A percentile compares a stretch with the other conserved stretches of the same genome.
Conservation (phyloP, 1,140 invertebrate species). For the Anagrus nilaparvatae region DNA sequence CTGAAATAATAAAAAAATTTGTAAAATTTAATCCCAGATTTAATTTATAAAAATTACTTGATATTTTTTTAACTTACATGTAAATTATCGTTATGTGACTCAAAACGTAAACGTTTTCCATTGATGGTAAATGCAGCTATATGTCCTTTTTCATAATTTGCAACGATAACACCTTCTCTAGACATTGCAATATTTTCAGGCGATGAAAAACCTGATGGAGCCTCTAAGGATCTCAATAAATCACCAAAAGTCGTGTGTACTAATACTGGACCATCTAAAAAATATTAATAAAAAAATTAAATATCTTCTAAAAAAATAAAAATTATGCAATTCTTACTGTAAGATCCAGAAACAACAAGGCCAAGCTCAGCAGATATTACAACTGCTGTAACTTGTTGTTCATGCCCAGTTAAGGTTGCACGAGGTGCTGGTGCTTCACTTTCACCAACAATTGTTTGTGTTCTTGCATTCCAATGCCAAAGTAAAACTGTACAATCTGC, state of each 20-base stretch:
- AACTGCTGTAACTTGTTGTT: constrained; percentile 87
- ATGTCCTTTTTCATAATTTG: constrained; percentile 84
- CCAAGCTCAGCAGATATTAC: constrained; percentile 96
- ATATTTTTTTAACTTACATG: constrained; percentile 72
- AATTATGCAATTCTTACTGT: constrained; percentile 49
- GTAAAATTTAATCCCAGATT: background rate
- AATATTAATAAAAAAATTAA: constrained; percentile 12
- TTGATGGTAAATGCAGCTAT: constrained; percentile 91
- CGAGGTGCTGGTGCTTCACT: constrained; percentile 88
- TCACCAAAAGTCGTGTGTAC: constrained; percentile 98
- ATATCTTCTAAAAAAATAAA: constrained; percentile 1
- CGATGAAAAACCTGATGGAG: constrained; percentile 67
- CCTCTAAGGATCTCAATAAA: constrained; percentile 81
- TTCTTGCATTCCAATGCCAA: constrained; percentile 97
- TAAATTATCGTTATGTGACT: constrained; percentile 89
- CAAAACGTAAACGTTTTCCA: constrained; percentile 74
- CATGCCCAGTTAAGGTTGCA: constrained; percentile 93
- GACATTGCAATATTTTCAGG: constrained; percentile 88
- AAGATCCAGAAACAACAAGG: constrained; percentile 89
- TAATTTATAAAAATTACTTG: background rate
- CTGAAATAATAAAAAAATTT: constrained; percentile 41
- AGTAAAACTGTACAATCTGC: constrained; percentile 95
- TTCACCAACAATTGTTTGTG: constrained; percentile 93
- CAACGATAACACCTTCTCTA: constrained; percentile 91
- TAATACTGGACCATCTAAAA: constrained; percentile 82